A percentile compares a stretch with the other conserved stretches of the same genome.
phyloP scores from a whole-genome alignment of 2,113 vertebrate genomes.

The Cardinalis cardinalis region DNA sequence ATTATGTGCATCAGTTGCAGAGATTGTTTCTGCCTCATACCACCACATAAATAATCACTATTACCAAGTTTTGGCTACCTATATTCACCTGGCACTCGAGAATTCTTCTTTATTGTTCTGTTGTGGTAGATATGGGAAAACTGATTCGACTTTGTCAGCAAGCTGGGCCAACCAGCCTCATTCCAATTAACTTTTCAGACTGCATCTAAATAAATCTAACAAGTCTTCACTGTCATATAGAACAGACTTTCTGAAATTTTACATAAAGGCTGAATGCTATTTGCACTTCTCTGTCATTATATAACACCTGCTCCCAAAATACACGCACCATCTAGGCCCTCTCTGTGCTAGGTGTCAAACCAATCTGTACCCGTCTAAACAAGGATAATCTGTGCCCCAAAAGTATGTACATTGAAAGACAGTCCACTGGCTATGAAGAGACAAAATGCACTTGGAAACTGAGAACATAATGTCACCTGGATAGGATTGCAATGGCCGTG shows the following conservation, averaged over 20 bases:
- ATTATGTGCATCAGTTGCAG: not conserved
- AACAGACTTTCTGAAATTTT: conserved; percentile 28
- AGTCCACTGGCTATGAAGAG: not conserved
- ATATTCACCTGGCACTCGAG: not conserved
- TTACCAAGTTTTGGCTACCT: not conserved
- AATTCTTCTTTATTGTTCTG: not conserved
- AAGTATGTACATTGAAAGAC: not conserved
- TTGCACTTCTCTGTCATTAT: conserved; percentile 1
- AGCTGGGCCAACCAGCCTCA: not conserved
- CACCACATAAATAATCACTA: not conserved
- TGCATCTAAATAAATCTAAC: conserved; percentile 34
- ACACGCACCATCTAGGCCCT: not conserved
- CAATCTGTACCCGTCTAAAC: not conserved
- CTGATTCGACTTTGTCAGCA: not conserved
- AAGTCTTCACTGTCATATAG: not conserved
- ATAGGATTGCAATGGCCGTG: not conserved
- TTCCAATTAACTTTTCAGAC: conserved; percentile 36
- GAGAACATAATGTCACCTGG: not conserved
- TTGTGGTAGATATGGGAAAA: not conserved
- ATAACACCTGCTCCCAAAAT: not conserved
- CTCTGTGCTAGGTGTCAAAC: not conserved
- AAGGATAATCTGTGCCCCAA: not conserved
- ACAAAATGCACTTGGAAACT: not conserved
- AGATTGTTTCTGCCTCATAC: not conserved
- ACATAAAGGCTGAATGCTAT: conserved; percentile 3